A percentile compares a stretch with the other conserved stretches of the same genome.
phyloP scores from a whole-genome alignment of 2,113 vertebrate species.

The Panurus biarmicus region DNA sequence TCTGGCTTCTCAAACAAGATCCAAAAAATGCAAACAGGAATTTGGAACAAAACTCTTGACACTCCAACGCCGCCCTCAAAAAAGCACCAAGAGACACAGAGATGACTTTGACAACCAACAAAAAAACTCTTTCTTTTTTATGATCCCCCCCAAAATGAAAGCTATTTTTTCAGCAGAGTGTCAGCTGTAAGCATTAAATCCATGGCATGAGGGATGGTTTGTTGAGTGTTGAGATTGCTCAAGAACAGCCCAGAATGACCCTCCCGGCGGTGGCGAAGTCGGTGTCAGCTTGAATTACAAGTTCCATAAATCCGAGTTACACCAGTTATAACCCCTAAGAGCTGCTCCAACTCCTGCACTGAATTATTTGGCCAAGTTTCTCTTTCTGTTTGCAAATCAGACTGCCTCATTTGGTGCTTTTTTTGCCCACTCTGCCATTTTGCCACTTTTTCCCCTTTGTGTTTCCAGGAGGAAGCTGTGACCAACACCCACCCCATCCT shows the following conservation, averaged over 20 bases:
- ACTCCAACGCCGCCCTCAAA: not conserved
- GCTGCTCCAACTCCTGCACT: not conserved
- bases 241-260: not conserved
- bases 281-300: constrained; percentile 14
- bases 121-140: not conserved
- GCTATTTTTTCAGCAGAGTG: not conserved
- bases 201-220: not conserved
- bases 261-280: not conserved
- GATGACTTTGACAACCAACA: not conserved
- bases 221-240: accelerated
- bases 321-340: not conserved
- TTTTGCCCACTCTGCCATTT: not conserved
- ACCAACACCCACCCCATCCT: not conserved
- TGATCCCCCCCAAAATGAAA: not conserved
- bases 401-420: accelerated
- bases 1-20: not conserved
- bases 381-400: not conserved
- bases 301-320: not conserved
- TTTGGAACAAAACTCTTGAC: not conserved
- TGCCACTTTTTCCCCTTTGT: not conserved
- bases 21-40: not conserved
- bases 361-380: not conserved
- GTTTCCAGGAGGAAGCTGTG: not conserved
- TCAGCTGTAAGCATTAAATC: not conserved
- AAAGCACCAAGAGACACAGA: not conserved